phyloP scores from a whole-genome alignment of 2,888 invertebrate species.

The Anarsia innoxiella region DNA sequence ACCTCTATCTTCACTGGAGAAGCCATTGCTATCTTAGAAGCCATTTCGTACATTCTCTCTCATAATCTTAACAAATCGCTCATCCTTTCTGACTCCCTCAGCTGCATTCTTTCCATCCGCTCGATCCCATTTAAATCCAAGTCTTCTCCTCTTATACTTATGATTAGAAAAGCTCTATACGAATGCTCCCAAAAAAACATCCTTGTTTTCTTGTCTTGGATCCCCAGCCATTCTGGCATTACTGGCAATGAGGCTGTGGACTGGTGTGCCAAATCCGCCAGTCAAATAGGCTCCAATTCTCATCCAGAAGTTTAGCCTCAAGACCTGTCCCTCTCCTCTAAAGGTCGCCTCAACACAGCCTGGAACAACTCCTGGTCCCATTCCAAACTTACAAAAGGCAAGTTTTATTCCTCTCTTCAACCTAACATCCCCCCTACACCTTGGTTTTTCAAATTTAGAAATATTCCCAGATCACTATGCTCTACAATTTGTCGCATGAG shows the following conservation, averaged over 20 bases:
- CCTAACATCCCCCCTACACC: slow-evolving; percentile 1
- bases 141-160: background rate
- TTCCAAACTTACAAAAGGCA: background rate
- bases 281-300: background rate
- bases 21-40: slow-evolving; percentile 2
- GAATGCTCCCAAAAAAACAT: background rate
- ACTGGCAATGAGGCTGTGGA: background rate
- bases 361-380: background rate
- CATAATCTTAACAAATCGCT: slow-evolving; percentile 3
- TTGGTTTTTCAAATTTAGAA: background rate
- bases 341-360: background rate
- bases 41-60: background rate
- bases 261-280: background rate
- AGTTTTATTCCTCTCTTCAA: background rate
- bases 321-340: background rate
- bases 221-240: background rate
- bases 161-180: background rate
- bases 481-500: background rate
- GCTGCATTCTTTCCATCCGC: background rate
- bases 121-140: slow-evolving; percentile 1
- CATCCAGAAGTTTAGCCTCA: background rate
- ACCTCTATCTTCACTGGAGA: slow-evolving; percentile 7
- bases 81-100: slow-evolving; percentile 4
- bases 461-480: background rate
- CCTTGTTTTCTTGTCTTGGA: background rate